Conservation (phyloP, 1,140 invertebrate species). For the Periplaneta americana region DNA sequence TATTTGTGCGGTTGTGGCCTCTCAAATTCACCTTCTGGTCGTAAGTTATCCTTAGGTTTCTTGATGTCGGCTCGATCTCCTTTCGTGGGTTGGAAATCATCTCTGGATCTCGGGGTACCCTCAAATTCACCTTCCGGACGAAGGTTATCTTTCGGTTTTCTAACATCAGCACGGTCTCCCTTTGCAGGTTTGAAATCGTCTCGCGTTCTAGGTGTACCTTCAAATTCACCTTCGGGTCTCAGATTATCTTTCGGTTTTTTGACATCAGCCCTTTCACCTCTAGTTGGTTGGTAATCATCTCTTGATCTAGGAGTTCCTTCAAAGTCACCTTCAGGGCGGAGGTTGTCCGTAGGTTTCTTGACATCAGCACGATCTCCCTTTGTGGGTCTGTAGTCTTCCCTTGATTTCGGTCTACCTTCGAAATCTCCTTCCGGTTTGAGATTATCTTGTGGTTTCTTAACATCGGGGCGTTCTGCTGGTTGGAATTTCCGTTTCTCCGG, state of each 20-base stretch:
- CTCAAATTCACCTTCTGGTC: constrained; percentile 41
- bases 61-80: constrained; percentile 26
- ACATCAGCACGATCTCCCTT: constrained; percentile 48
- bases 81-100: constrained; percentile 36
- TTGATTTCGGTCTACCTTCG: constrained; percentile 30
- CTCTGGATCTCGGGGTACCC: constrained; percentile 25
- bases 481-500: constrained; percentile 7
- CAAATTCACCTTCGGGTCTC: constrained; percentile 23
- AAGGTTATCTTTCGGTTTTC: constrained; percentile 47
- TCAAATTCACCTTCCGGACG: constrained; percentile 44
- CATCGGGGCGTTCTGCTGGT: constrained; percentile 20
- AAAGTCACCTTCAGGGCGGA: constrained; percentile 55
- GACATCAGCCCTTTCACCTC: constrained; percentile 53
- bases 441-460: constrained; percentile 40
- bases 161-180: constrained; percentile 43
- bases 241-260: constrained; percentile 38
- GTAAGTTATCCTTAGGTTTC: constrained; percentile 9
- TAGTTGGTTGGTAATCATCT: constrained; percentile 50
- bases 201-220: constrained; percentile 40
- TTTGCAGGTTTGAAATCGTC: constrained; percentile 30
- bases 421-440: constrained; percentile 55
- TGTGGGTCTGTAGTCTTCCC: constrained; percentile 34
- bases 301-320: constrained; percentile 40
- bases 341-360: constrained; percentile 55
- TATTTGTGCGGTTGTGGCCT: constrained; percentile 38